Evolutionary conservation across 2,113 vertebrate genomes (phyloP).

Genomic region (Labeo catla): DNA sequence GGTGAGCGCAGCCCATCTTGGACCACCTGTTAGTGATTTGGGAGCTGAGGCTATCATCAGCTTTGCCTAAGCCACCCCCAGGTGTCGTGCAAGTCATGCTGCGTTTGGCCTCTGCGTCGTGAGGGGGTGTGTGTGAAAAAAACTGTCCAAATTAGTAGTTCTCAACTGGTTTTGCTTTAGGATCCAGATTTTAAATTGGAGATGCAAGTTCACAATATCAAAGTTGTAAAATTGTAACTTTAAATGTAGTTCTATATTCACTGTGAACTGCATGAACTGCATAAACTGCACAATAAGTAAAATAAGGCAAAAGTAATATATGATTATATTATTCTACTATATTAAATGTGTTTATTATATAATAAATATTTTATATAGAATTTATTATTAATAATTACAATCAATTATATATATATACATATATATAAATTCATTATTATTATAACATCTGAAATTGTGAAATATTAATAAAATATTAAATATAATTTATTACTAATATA

Average conservation of each 20-base stretch:
- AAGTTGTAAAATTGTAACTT: not conserved
- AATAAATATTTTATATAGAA: too few species aligned
- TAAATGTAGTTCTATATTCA: not conserved
- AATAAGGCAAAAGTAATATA: too few species aligned
- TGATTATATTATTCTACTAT: too few species aligned
- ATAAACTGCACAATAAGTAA: not conserved
- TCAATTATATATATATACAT: too few species aligned
- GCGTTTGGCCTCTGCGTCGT: not conserved
- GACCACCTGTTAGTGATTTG: conserved; percentile 51
- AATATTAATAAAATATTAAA: too few species aligned
- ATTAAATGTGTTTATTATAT: too few species aligned
- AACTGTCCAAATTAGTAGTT: not conserved
- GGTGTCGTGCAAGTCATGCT: conserved; percentile 1
- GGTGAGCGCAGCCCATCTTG: not conserved
- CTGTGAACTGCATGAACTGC: not conserved
- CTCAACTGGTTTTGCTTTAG: not conserved
- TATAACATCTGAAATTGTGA: too few species aligned
- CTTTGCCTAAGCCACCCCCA: not conserved
- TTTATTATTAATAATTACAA: too few species aligned
- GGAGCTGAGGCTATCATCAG: conserved; percentile 29
- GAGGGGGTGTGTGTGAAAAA: not conserved
- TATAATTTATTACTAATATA: too few species aligned
- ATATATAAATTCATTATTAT: too few species aligned
- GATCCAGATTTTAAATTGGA: not conserved
- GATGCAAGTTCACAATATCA: not conserved